Evolutionary conservation across 1,140 invertebrate species (phyloP).

Genomic region (Reticulitermes speratus): DNA sequence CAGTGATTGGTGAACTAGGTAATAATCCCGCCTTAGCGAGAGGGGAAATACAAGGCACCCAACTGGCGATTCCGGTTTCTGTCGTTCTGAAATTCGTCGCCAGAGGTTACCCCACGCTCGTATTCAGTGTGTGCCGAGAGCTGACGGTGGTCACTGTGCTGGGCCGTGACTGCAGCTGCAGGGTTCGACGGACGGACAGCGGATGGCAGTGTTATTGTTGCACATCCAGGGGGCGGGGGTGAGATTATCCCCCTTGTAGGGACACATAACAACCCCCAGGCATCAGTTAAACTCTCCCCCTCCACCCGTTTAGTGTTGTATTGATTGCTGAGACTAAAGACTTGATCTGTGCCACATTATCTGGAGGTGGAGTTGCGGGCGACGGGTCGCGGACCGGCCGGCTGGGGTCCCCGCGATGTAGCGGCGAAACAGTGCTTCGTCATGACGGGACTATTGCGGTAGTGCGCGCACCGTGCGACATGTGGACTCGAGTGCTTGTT

Average conservation of each 20-base stretch:
- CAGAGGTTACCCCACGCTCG: conserved; percentile 18
- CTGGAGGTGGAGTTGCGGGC: neutral
- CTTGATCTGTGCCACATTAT: neutral
- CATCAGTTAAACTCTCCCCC: neutral
- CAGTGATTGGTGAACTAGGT: neutral
- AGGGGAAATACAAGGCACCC: neutral
- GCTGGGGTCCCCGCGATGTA: neutral
- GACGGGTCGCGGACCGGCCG: neutral
- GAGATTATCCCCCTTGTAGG: conserved; percentile 14
- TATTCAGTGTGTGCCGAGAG: neutral
- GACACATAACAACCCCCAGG: no score
- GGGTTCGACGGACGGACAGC: neutral
- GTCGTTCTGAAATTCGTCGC: conserved; percentile 23
- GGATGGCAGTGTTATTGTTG: neutral
- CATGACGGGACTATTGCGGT: conserved; percentile 1
- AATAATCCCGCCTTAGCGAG: neutral
- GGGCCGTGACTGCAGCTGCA: neutral
- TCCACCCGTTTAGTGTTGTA: neutral
- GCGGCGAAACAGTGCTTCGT: neutral
- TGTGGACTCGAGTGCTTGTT: neutral
- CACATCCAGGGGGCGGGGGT: neutral
- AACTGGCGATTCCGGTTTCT: neutral
- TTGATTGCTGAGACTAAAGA: neutral
- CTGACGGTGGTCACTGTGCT: neutral
- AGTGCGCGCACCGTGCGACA: conserved; percentile 8